Evolutionary conservation across 2,797 vertebrate genomes (phyloP).

Genomic region (Odontamblyopus rebecca): DNA sequence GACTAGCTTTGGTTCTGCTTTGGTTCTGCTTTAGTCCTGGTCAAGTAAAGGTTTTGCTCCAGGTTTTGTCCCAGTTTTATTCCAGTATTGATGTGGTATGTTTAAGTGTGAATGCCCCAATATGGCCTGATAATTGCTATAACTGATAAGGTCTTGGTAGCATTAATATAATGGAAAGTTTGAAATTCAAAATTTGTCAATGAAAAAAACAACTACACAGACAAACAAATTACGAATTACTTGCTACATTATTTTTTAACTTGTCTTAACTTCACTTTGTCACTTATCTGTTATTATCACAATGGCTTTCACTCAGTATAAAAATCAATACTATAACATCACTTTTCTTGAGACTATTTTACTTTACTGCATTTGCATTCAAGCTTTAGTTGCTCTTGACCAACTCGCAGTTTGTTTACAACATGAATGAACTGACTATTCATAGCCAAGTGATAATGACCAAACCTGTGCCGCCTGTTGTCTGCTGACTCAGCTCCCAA

Average conservation of each 20-base stretch:
- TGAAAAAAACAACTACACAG: no score
- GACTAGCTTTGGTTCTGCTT: not conserved
- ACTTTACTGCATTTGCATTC: not conserved
- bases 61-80: not conserved
- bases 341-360: not conserved
- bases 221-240: no score
- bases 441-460: conserved; percentile 26
- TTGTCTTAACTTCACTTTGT: no score
- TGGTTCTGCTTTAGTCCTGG: not conserved
- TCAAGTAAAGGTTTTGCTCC: not conserved
- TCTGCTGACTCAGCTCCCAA: conserved; percentile 19
- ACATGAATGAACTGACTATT: not conserved
- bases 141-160: no score
- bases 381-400: not conserved
- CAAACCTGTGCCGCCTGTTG: not conserved
- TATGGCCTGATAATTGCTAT: not conserved
- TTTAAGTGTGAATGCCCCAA: not conserved
- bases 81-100: not conserved
- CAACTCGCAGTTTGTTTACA: not conserved
- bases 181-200: no score
- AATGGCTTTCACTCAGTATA: not conserved
- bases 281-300: not conserved
- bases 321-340: not conserved
- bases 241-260: no score
- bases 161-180: no score